Evolutionary conservation across 2,888 invertebrate species (phyloP).

Genomic region (Fragum whitleyi): DNA sequence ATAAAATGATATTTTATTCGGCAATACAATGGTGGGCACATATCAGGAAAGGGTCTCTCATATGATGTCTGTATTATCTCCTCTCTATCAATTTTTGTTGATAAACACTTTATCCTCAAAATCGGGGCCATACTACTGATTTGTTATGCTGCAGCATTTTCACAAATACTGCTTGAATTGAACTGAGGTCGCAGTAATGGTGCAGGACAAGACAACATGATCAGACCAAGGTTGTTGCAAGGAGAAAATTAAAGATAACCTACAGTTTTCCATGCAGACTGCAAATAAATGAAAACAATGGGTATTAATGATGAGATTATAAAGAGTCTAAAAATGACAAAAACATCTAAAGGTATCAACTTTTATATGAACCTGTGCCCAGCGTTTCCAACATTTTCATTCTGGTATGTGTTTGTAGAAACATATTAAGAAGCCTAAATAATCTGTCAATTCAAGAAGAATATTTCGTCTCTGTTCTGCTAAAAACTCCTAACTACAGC

Average conservation of each 20-base stretch:
- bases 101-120: neutral
- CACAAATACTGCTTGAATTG: no score
- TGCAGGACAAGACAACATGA: slow-evolving; percentile 12
- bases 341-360: no score
- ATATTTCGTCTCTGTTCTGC: no score
- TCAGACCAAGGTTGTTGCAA: neutral
- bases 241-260: slow-evolving; percentile 58
- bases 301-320: neutral
- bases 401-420: no score
- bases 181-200: no score
- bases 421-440: no score
- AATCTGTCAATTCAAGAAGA: no score
- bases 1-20: neutral
- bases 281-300: slow-evolving; percentile 50
- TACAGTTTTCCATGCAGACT: slow-evolving; percentile 68
- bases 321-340: no score
- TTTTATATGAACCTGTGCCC: no score
- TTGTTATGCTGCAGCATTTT: no score
- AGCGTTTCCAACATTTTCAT: no score
- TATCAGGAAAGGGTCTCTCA: neutral
- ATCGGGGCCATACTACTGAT: neutral
- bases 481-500: no score
- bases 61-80: neutral
- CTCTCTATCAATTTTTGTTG: neutral
- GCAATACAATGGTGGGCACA: neutral